A percentile compares a stretch with the other conserved stretches of the same genome.
Conservation (phyloP, 2,113 vertebrate species). For the Lycaon pictus region DNA sequence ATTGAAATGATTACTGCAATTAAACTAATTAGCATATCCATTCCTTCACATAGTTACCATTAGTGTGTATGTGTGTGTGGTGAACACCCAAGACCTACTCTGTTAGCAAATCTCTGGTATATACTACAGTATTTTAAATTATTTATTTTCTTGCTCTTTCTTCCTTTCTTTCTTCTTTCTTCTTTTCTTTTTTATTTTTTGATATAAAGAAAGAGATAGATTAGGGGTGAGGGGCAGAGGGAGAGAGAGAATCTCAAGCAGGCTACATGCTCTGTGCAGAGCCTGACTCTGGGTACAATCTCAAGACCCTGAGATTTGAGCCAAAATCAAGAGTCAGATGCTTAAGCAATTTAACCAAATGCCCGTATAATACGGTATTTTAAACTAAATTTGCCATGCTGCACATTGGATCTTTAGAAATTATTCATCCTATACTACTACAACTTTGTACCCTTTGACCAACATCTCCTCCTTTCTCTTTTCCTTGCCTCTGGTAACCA, state of each 20-base stretch:
- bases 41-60: background rate
- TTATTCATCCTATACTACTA: background rate
- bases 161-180: background rate
- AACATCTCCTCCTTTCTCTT: background rate
- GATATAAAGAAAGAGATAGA: background rate
- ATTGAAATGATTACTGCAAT: background rate
- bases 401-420: background rate
- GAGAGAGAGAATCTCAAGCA: no score
- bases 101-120: background rate
- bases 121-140: background rate
- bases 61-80: background rate
- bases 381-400: background rate
- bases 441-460: background rate
- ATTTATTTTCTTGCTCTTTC: background rate
- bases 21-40: background rate
- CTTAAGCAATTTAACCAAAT: background rate
- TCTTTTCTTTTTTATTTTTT: no score
- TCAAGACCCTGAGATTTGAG: background rate
- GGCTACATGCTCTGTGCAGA: no score
- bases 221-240: background rate
- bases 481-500: background rate
- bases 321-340: background rate
- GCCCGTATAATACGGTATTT: background rate
- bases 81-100: background rate
- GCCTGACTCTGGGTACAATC: no score